Evolutionary conservation across 2,797 vertebrate species (phyloP).

Genomic region (Pyrrhura leucotis): DNA sequence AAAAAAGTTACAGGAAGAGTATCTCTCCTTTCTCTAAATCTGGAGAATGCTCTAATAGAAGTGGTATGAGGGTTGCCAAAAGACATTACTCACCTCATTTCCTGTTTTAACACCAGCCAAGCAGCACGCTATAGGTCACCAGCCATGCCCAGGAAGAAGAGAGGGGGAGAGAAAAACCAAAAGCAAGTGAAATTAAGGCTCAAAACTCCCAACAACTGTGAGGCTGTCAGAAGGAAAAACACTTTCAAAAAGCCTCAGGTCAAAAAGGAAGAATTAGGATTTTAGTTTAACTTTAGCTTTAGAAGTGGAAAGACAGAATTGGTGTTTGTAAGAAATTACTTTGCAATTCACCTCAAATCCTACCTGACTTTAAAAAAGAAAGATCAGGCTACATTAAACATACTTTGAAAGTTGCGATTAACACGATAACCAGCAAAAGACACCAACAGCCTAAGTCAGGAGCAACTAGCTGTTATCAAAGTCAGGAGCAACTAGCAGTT

Average conservation of each 20-base stretch:
- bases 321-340: background rate
- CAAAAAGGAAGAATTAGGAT: background rate
- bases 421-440: background rate
- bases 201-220: background rate
- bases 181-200: conserved; percentile 51
- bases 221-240: background rate
- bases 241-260: background rate
- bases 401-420: background rate
- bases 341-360: background rate
- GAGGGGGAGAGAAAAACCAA: background rate
- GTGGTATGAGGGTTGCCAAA: conserved; percentile 44
- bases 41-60: conserved; percentile 36
- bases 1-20: conserved; percentile 11
- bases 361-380: background rate
- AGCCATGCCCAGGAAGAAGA: conserved; percentile 66
- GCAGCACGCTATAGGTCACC: conserved; percentile 76
- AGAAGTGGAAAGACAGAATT: background rate
- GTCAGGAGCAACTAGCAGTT: background rate
- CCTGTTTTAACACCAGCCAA: conserved; percentile 82
- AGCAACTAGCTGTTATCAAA: background rate
- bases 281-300: conserved; percentile 11
- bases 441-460: background rate
- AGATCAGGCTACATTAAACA: background rate
- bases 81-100: conserved; percentile 80
- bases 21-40: conserved; percentile 21